Base-by-base conservation (phyloP, 35 echinoderm and acorn worm species). In the Eucidaris tribuloides region DNA sequence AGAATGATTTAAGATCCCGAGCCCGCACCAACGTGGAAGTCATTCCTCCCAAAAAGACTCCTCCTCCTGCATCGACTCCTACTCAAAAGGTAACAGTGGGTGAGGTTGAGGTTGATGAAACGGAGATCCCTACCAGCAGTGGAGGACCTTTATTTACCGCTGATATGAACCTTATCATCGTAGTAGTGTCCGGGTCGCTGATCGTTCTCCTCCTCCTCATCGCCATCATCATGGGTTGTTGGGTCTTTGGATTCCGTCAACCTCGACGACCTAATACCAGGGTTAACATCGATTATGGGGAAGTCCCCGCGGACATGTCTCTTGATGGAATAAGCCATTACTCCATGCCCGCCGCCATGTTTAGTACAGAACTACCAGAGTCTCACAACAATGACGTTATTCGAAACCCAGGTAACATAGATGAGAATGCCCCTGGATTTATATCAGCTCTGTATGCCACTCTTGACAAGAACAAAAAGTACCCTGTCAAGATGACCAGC, bases 361-460 rank as follows among this genome's bases (percentile, higher is more conserved):
- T 87, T 28, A 88, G 86, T 71, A 86, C 87, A 29, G 81, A 80
- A 40, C 33, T 89, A 6, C 63, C 87, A 7, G 87, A 89, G 35
- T 44, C 32, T 46, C 22, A 66, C 42, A n/a, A 34, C 3, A 38
- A 37, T 9, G 49, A 33, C 5, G 24, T 42, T 1, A 88, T 71
- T 57, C 60, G 36, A 27, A 20, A 42, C 43, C 42, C 48, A 5
- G 23, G n/a, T 30, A 33, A 45, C 46, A 36, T 33, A 19, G 74
- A 90, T 38, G 92, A 94, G 57, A 85, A 90, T 62, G 77, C 92
- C 3, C 72, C 92, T 0, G 92, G 92, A 0, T 94, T 89, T 58
- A 71, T 94, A 65, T 90, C 86, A 14, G 77, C 87, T 42, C 77
- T 94, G 11, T 94, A 94, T 37, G 86, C 91, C 11, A 94, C 84